These are phyloP conservation scores for Drosophila biarmipes DNA, from an alignment of 1,140 invertebrate genomes.

Conservation along the genomic window DNA sequence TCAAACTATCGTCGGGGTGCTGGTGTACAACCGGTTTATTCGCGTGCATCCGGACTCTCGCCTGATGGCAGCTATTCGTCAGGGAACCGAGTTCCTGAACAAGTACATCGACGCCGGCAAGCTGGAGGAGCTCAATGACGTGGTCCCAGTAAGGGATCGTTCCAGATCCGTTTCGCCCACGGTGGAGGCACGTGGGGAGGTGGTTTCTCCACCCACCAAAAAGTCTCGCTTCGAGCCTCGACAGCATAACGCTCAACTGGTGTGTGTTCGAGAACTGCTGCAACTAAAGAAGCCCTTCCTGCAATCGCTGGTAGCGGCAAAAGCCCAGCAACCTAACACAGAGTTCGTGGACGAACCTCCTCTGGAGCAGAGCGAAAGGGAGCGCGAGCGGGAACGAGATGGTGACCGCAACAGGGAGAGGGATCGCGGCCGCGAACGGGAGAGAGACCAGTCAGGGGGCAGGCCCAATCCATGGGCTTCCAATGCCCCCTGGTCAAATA, in stretches of 20 bases:
- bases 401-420: conserved; percentile 26
- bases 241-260: conserved; percentile 78
- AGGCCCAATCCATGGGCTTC: conserved; percentile 76
- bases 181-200: conserved; percentile 61
- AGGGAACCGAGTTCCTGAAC: conserved; percentile 90
- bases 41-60: conserved; percentile 90
- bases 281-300: conserved; percentile 76
- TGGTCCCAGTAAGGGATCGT: conserved; percentile 86
- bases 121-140: conserved; percentile 91
- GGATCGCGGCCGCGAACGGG: conserved; percentile 36
- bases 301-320: conserved; percentile 64
- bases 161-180: conserved; percentile 85
- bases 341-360: conserved; percentile 66
- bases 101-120: conserved; percentile 91
- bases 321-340: conserved; percentile 68
- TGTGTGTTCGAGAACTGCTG: conserved; percentile 73
- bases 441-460: conserved; percentile 20
- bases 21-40: conserved; percentile 91
- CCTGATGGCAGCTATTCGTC: conserved; percentile 89
- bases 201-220: conserved; percentile 66
- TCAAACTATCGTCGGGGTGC: conserved; percentile 88
- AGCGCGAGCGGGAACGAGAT: conserved; percentile 28
- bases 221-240: conserved; percentile 73
- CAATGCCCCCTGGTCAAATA: conserved; percentile 63
- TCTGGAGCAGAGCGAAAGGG: conserved; percentile 51